Percentiles rank a stretch among this genome's conserved stretches.
phyloP scores from a whole-genome alignment of 2,797 vertebrate genomes.

The Rhynchonycteris naso region DNA sequence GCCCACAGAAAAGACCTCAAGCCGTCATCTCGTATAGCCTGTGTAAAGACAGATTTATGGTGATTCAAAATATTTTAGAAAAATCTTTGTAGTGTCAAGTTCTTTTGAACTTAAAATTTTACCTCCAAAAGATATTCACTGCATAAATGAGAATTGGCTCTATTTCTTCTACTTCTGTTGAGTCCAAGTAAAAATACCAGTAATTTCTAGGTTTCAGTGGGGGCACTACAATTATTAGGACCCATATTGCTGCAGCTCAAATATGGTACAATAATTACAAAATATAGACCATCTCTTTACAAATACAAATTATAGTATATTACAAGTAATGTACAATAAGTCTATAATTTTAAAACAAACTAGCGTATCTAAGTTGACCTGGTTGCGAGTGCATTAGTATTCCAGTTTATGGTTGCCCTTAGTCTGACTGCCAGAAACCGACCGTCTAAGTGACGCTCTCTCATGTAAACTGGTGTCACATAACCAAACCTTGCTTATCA shows the following conservation, averaged over 20 bases:
- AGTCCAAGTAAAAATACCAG: conserved; percentile 92
- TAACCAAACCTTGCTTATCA: conserved; percentile 74
- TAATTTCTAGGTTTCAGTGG: conserved; percentile 87
- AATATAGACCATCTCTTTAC: conserved; percentile 99
- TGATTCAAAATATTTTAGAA: conserved; percentile 88
- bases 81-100: conserved; percentile 84
- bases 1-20: conserved; percentile 77
- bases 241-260: conserved; percentile 98
- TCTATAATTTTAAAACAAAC: conserved; percentile 95
- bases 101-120: conserved; percentile 82
- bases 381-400: conserved; percentile 94
- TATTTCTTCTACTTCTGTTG: conserved; percentile 88
- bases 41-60: conserved; percentile 87
- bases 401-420: conserved; percentile 92
- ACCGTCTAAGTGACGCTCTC: conserved; percentile 88
- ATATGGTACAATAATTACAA: conserved; percentile 98
- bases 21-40: conserved; percentile 86
- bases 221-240: conserved; percentile 91
- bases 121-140: conserved; percentile 83
- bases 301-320: conserved; percentile 95
- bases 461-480: conserved; percentile 91
- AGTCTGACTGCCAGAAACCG: conserved; percentile 86
- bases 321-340: conserved; percentile 97
- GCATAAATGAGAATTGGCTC: conserved; percentile 82
- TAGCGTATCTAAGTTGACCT: conserved; percentile 94